Evolutionary conservation across 2,113 vertebrate genomes (phyloP).

Genomic region (Ceratotherium simum): DNA sequence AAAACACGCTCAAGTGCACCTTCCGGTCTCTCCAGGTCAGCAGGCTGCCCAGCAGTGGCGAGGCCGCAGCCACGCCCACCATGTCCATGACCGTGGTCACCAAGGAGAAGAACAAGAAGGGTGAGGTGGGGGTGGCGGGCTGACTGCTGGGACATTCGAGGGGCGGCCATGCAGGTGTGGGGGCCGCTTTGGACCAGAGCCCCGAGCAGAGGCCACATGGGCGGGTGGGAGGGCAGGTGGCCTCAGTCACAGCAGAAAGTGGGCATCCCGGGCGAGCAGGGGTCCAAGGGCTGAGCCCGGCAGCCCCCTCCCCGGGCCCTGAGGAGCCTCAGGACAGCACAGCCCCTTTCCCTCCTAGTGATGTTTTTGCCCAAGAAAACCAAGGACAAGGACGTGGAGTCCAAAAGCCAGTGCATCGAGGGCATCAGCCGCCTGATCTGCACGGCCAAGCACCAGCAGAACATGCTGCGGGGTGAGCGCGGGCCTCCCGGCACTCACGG

Average conservation of each 20-base stretch:
- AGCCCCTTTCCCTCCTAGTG: conserved; percentile 87
- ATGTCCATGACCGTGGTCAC: conserved; percentile 99
- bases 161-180: neutral
- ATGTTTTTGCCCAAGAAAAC: conserved; percentile 99
- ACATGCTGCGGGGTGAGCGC: conserved; percentile 95
- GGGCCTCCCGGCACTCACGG: neutral
- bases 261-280: neutral
- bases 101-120: conserved; percentile 99
- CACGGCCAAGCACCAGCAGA: conserved; percentile 98
- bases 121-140: conserved; percentile 81
- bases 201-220: neutral
- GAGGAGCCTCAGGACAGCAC: neutral
- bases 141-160: neutral
- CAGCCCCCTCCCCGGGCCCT: neutral
- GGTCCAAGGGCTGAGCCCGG: neutral
- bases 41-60: conserved; percentile 93
- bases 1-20: conserved; percentile 98
- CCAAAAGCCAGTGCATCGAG: conserved; percentile 98
- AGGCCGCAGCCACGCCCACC: conserved; percentile 89
- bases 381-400: conserved; percentile 97
- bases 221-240: neutral
- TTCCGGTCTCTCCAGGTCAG: conserved; percentile 99
- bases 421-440: conserved; percentile 98
- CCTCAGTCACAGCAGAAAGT: too few species aligned
- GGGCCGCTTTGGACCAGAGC: neutral